Base-by-base conservation (phyloP, 2,113 vertebrate species). In the Apodemus speciosus region DNA sequence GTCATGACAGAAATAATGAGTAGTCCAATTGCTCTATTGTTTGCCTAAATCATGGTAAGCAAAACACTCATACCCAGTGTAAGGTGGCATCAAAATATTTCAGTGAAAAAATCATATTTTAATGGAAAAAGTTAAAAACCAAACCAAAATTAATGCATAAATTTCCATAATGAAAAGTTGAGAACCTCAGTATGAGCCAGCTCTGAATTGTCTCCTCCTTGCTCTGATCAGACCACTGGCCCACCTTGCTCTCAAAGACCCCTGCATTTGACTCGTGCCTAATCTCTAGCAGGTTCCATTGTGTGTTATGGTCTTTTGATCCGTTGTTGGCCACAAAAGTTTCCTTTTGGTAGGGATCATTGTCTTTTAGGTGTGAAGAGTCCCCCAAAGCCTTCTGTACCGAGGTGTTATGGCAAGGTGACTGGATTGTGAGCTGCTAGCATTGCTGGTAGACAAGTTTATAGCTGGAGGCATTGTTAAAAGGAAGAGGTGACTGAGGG, bases 101-200 rank as follows among this genome's bases (percentile, higher is more conserved):
- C 9, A 20, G n/a, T n/a, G 4, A 35, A 53, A 23, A 87, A 49
- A 51, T 72, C 35, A 32, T 76, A 62, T 84, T 89, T 83, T 91
- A 58, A 77, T 90, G n/a, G 64, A 27, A 40, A 73, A 68, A 16
- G 62, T 92, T 73, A 83, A 43, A 62, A 83, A 18, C 62, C 38
- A 95, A 85, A 40, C 66, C 35, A 72, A 81, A 89, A 81, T 68
- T 46, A 92, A 69, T 62, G 13, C 35, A 72, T 90, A 87, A 88
- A 46, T 14, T 23, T 84, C 21, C 11, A 56, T n/a, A 66, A 40
- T 79, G 21, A 71, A 87, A 85, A 43, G 69, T 53, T 43, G 40
- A 69, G 62, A 51, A 72, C 16, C 27, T 46, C 2, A 58, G 5
- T 27, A 91, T 60, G 15, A 35, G 32, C 35, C 23, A n/a, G 56